Base-by-base conservation (phyloP, 2,888 invertebrate species). In the Malthinus seriepunctatus region DNA sequence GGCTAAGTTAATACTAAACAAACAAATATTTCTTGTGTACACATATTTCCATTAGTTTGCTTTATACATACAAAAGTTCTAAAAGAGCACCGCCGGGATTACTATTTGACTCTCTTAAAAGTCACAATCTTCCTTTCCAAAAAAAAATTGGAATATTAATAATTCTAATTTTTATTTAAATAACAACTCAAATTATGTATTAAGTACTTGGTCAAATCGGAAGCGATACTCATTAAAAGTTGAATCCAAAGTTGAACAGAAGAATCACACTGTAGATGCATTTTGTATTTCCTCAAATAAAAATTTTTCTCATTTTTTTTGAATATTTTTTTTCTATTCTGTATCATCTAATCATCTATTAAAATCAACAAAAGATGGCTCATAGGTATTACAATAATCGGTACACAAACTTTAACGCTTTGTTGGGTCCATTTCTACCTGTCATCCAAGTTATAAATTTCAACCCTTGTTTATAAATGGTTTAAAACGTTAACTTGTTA, bases 21-120 rank as follows among this genome's bases (percentile, higher is more conserved):
- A 69, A 67, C 73, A 73, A 73, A 73, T 70, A 73, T 71, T 67
- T 67, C 64, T 72, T 75, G 69, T 75, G 75, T 76, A 75, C 74
- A 76, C 73, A 74, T 73, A 71, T 73, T 70, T 70, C 71, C 71
- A 71, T 71, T 71, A 71, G 71, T 67, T 70, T 67, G 69, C 68
- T 76, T 71, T 73, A 74, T 74, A 75, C 74, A 63, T 60, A 67
- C 63, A 63, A 64, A 64, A 63, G 66, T 64, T 63, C 56, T 62
- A 68, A 71, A n/a, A 72, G 67, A 67, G 65, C 57, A 67, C 69
- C 73, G 69, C 67, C 68, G 61, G 56, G 42, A 52, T 60, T 61
- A 62, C 63, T 65, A 61, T 64, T 66, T 59, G 58, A 63, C 64
- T 62, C 66, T 67, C 68, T 65, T 64, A n/a, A 42, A n/a, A 42